A percentile compares a stretch with the other conserved stretches of the same genome.
These are phyloP conservation scores for Nipponacmea schrenckii DNA, from an alignment of 2,888 invertebrate genomes.

Conservation along the genomic window DNA sequence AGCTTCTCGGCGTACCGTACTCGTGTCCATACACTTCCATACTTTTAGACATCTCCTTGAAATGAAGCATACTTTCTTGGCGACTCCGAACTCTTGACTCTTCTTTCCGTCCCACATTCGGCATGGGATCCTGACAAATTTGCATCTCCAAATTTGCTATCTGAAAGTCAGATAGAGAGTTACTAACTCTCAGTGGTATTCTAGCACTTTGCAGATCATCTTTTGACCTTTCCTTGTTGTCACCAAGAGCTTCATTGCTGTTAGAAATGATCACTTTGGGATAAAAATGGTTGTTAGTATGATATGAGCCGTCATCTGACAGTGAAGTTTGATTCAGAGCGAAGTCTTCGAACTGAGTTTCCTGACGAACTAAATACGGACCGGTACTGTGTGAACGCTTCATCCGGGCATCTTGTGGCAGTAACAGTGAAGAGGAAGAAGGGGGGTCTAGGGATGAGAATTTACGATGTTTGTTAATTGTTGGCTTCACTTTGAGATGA, in stretches of 20 bases:
- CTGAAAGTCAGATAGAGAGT: too few species aligned
- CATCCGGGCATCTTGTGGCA: conserved; percentile 10
- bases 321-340: not conserved
- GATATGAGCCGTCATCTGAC: not conserved
- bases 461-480: not conserved
- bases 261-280: conserved; percentile 17
- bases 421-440: not conserved
- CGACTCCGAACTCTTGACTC: not conserved
- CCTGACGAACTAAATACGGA: conserved; percentile 10
- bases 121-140: too few species aligned
- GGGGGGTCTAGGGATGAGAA: not conserved
- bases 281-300: conserved; percentile 20
- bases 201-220: too few species aligned
- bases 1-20: too few species aligned
- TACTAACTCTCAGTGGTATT: too few species aligned
- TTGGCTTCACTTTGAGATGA: conserved; percentile 9
- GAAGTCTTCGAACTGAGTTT: conserved; percentile 11
- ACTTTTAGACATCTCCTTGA: not conserved
- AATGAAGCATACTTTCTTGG: not conserved
- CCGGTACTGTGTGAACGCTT: conserved; percentile 26
- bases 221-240: too few species aligned
- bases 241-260: too few species aligned
- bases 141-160: too few species aligned
- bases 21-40: not conserved
- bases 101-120: not conserved